Base-by-base conservation (phyloP, 2,888 invertebrate species). In the Leucoma salicis region DNA sequence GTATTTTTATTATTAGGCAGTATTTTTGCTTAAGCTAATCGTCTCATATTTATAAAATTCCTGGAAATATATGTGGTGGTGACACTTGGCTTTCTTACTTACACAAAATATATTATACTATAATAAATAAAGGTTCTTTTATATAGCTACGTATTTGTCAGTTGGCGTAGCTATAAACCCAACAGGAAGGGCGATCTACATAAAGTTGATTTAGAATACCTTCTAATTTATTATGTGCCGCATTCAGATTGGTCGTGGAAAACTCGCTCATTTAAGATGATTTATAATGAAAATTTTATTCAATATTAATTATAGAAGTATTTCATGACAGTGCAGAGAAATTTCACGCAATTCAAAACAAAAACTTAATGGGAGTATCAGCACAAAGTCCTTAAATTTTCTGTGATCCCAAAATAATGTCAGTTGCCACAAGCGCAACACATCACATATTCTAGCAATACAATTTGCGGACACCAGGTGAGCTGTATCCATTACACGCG, bases 211-310 rank as follows among this genome's bases (percentile, higher is more conserved):
- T 58, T 62, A 52, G 49, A 62, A 42, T 41, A 55, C 46, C 43
- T 43, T 46, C 44, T 52, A 49, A 60, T 55, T 60, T 55, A 59
- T 61, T 57, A 42, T 38, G 44, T 53, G 63, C 53, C 63, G 45
- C 50, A 44, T 40, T 50, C 54, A 52, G 50, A 53, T 54, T 43
- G 39, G 32, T 29, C 12, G 39, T 33, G 42, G 40, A 45, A 44
- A 47, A 47, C 25, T 29, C 43, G 53, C 51, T 56, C 53, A 53
- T 61, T 42, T 37, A 33, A 31, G n/a, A 46, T 52, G 55, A 59
- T 65, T 66, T 66, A 66, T 66, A 48, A 52, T 42, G 53, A 41
- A 54, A 61, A 64, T 58, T 66, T 58, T 47, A 57, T 48, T 49
- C 42, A 15, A 37, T 46, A 55, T 53, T 49, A 46, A 49, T 53